Conservation (phyloP, 1,140 invertebrate species). For the Drosophila arizonae region DNA sequence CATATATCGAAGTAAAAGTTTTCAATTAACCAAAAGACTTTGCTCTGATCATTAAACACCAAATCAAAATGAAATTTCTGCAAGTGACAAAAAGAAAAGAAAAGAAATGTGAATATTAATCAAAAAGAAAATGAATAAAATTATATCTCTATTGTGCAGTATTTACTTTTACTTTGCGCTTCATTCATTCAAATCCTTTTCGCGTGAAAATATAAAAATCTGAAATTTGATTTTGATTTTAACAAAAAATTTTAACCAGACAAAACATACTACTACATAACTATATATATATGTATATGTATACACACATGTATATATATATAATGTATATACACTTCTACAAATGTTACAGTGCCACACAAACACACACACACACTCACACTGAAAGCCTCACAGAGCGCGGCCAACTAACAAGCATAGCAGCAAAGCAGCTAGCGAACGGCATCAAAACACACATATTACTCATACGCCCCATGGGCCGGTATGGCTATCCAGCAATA, state of each 20-base stretch:
- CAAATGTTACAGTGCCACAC: constrained; percentile 29
- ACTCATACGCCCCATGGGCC: constrained; percentile 56
- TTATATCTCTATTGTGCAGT: constrained; percentile 32
- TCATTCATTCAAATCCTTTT: constrained; percentile 66
- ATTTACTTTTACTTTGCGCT: constrained; percentile 71
- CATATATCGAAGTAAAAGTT: constrained; percentile 58
- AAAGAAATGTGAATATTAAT: constrained; percentile 41
- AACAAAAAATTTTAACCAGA: constrained; percentile 29
- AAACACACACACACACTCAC: constrained; percentile 6
- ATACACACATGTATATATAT: constrained; percentile 21
- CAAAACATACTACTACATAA: constrained; percentile 15
- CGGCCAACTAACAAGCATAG: constrained; percentile 46
- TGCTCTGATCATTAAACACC: constrained; percentile 62
- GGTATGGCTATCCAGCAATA: constrained; percentile 14
- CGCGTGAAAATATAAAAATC: constrained; percentile 46
- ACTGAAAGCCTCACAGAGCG: constrained; percentile 59
- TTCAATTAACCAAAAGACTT: constrained; percentile 57
- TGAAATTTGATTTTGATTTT: constrained; percentile 82
- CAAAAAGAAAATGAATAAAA: constrained; percentile 13
- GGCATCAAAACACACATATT: constrained; percentile 31
- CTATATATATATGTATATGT: constrained; percentile 25
- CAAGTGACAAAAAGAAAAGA: constrained; percentile 43
- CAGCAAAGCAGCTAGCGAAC: constrained; percentile 18
- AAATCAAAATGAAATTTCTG: constrained; percentile 80
- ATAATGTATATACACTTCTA: constrained; percentile 26